Evolutionary conservation across 2,888 invertebrate genomes (phyloP).

Genomic region (Pammene aurita): DNA sequence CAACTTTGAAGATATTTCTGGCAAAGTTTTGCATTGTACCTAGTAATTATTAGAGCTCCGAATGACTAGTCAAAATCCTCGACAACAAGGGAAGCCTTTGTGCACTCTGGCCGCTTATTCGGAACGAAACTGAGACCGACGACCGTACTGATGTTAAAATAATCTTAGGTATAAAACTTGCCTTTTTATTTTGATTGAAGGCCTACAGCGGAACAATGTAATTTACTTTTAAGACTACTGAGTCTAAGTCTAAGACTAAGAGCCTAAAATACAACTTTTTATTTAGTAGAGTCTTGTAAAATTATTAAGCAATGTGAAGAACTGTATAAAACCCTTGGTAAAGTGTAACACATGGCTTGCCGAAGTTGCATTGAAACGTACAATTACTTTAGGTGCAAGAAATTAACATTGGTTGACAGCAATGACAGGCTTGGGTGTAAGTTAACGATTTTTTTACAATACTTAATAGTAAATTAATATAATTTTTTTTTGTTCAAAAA

Average conservation of each 20-base stretch:
- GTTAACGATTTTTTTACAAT: too few species aligned
- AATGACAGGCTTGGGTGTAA: too few species aligned
- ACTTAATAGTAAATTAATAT: too few species aligned
- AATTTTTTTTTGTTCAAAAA: too few species aligned
- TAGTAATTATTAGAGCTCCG: constrained; percentile 31
- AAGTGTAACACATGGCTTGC: too few species aligned
- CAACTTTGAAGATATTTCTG: constrained; percentile 14
- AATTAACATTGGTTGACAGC: too few species aligned
- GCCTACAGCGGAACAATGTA: constrained; percentile 9
- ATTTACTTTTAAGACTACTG: constrained; percentile 10
- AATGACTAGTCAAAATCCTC: constrained; percentile 35
- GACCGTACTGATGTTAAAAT: constrained; percentile 12
- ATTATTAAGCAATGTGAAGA: not conserved
- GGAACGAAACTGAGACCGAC: constrained; percentile 8
- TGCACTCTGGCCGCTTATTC: constrained; percentile 23
- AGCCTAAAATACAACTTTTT: too few species aligned
- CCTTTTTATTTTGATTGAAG: constrained; percentile 33
- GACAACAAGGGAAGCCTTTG: constrained; percentile 31
- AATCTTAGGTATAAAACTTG: constrained; percentile 20
- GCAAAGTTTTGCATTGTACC: constrained; percentile 27
- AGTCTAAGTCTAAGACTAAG: too few species aligned
- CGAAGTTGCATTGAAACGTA: too few species aligned
- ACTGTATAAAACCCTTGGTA: too few species aligned
- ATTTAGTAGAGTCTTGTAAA: too few species aligned
- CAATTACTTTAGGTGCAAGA: too few species aligned